Conservation (phyloP, 2,113 vertebrate species). For the Microtus oregoni region DNA sequence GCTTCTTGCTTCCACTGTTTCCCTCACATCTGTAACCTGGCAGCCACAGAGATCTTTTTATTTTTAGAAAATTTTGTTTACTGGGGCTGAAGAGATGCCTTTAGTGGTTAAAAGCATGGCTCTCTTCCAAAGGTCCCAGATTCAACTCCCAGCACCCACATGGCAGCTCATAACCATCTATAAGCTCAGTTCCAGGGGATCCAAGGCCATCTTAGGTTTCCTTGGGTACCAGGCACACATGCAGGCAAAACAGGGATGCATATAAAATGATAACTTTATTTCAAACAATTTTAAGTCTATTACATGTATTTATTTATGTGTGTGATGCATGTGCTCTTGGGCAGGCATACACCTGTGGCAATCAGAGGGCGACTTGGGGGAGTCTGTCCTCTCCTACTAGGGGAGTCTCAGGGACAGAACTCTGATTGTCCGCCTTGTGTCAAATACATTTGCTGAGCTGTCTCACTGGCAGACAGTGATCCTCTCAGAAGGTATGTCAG, state of each 20-base stretch:
- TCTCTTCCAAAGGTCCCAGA: background rate
- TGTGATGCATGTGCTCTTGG: background rate
- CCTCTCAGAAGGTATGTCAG: background rate
- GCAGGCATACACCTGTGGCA: background rate
- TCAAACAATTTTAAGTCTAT: background rate
- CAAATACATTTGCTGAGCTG: background rate
- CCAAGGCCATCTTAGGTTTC: background rate
- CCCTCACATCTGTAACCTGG: background rate
- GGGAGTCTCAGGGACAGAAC: background rate
- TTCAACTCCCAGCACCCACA: background rate
- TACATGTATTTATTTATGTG: background rate
- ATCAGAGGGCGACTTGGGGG: background rate
- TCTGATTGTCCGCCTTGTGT: background rate
- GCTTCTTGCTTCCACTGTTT: background rate
- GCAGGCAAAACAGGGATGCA: background rate
- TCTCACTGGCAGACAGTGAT: background rate
- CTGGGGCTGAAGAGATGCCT: background rate
- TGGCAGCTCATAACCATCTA: background rate
- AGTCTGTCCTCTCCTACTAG: background rate
- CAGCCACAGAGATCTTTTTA: background rate
- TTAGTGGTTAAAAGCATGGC: background rate
- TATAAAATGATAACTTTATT: background rate
- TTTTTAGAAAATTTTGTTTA: background rate
- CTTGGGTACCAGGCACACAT: background rate
- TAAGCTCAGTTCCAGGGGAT: background rate